These are phyloP conservation scores for Scaptomyza polygonia DNA, from an alignment of 2,888 invertebrate species.

Conservation along the genomic window DNA sequence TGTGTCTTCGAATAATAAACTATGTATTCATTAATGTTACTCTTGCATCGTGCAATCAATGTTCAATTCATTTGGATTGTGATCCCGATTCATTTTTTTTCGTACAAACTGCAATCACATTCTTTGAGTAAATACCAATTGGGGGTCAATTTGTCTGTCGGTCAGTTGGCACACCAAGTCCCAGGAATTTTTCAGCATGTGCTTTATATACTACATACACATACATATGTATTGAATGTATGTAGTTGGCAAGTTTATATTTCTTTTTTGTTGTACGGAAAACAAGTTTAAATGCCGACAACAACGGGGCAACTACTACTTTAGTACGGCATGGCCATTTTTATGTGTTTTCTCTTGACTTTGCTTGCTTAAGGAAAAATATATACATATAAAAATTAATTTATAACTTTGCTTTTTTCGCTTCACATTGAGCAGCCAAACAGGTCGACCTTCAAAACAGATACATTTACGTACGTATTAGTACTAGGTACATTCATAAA, in stretches of 20 bases:
- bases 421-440: constrained; percentile 41
- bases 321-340: constrained; percentile 32
- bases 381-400: constrained; percentile 40
- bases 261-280: constrained; percentile 7
- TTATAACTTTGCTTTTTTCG: constrained; percentile 57
- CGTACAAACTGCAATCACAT: constrained; percentile 24
- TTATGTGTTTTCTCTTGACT: constrained; percentile 42
- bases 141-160: constrained; percentile 52
- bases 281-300: constrained; percentile 55
- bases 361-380: constrained; percentile 45
- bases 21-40: background rate
- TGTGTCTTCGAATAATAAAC: background rate
- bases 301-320: constrained; percentile 22
- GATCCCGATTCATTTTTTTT: constrained; percentile 17
- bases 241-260: background rate
- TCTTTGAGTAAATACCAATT: constrained; percentile 55
- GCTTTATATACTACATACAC: constrained; percentile 8
- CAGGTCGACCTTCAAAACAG: constrained; percentile 61
- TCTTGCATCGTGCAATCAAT: constrained; percentile 9
- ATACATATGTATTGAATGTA: background rate
- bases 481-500: background rate
- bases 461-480: background rate
- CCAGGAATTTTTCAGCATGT: constrained; percentile 57
- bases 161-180: constrained; percentile 43
- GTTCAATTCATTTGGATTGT: constrained; percentile 17